Percentiles rank a stretch among this genome's conserved stretches.
These are phyloP conservation scores for Somateria mollissima DNA, from an alignment of 2,797 vertebrate genomes.

Conservation along the genomic window DNA sequence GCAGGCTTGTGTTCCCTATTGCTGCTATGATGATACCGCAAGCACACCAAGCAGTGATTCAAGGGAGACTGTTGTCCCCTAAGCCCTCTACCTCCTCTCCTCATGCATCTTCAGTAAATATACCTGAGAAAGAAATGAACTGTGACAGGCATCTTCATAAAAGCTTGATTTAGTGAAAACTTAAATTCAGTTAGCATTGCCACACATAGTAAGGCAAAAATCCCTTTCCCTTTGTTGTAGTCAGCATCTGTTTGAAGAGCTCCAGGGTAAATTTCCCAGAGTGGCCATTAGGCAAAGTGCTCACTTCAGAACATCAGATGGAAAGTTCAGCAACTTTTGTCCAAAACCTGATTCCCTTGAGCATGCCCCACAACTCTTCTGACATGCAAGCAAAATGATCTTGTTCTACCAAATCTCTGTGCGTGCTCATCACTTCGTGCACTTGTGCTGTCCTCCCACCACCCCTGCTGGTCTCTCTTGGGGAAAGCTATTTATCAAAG, in stretches of 20 bases:
- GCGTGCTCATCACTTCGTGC: not conserved
- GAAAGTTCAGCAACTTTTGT: slow-evolving; percentile 18
- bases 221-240: not conserved
- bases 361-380: not conserved
- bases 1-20: fast-evolving
- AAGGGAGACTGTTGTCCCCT: fast-evolving
- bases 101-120: not conserved
- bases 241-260: not conserved
- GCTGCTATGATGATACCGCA: too few species aligned
- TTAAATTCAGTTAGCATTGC: not conserved
- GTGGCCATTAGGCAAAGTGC: not conserved
- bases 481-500: not conserved
- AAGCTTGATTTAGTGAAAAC: not conserved
- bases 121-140: fast-evolving
- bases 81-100: not conserved
- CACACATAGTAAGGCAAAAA: not conserved
- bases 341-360: not conserved
- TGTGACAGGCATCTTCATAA: not conserved
- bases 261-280: not conserved
- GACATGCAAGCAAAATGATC: not conserved
- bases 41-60: fast-evolving
- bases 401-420: not conserved
- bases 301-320: not conserved
- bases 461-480: not conserved
- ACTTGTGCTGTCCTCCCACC: slow-evolving; percentile 13